Conservation (phyloP, 2,797 vertebrate species). For the Garrulus glandarius region DNA sequence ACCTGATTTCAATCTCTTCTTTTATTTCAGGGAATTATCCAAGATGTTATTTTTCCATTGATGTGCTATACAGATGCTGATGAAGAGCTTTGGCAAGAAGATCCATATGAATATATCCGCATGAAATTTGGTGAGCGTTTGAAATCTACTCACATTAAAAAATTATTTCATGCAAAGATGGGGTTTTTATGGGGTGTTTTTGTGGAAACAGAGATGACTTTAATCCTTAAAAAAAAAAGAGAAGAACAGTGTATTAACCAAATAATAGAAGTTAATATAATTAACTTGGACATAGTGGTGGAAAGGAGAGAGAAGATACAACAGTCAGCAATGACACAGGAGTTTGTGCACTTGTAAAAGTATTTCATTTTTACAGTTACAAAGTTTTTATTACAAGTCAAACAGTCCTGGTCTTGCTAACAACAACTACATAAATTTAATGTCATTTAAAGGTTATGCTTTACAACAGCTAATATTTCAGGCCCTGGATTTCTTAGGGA, state of each 20-base stretch:
- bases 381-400: neutral
- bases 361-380: neutral
- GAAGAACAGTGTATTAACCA: neutral
- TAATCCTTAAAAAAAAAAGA: neutral
- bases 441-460: neutral
- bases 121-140: constrained; percentile 94
- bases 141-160: neutral
- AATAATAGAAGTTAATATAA: neutral
- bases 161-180: accelerated
- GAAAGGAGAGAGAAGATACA: neutral
- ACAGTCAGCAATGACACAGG: neutral
- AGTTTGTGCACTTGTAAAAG: neutral
- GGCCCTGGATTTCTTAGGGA: neutral
- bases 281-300: neutral
- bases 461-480: neutral
- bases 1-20: neutral
- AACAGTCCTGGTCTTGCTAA: neutral
- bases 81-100: constrained; percentile 98
- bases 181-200: neutral
- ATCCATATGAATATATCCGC: constrained; percentile 98
- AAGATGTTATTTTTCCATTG: constrained; percentile 99
- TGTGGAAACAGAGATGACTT: neutral
- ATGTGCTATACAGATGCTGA: constrained; percentile 99
- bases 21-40: constrained; percentile 90
- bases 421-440: neutral